Evolutionary conservation across 2,113 vertebrate species (phyloP), one percentile per base, ranked within the genome.

Genomic region (Alligator mississippiensis): DNA sequence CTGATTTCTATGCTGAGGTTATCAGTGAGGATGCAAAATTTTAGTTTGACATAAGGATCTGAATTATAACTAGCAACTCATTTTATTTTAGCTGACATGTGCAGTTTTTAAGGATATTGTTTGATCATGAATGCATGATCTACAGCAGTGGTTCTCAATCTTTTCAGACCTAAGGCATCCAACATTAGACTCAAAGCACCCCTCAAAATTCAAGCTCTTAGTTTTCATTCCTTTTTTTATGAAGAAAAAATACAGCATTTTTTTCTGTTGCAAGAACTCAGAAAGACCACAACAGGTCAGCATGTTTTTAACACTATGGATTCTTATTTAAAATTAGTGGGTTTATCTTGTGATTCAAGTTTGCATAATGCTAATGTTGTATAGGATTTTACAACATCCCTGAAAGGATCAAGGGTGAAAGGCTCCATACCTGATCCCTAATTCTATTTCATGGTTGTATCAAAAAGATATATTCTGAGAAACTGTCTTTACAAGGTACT

Each of bases 21-120:
- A 59, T 82, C 94, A 94, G 93, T 74, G 70, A 93, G 82, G 82
- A 91, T 54, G 82, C 21, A 47, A 74, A 38, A 47, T 47, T 74
- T 47, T 47, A 74, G 30, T 87, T 89, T 90, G 1, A 1, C 22
- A 64, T 59, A 62, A 68, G 38, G 88, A 92, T 91, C 57, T 61
- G 21, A 64, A 79, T 34, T 63, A 9, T 30, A 87, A 78, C 57
- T 34, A 79, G 64, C 57, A 87, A 18, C 54, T 84, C 47, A 54
- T 64, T 91, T 60, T 59, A 63, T 60, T 76, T 75, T 1, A 84
- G 28, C 70, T 87, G 81, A 59, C 80, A 59, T 57, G 57, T 60
- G 38, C 58, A 57, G 24, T 30, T 22, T 74, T 64, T 89, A 74
- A 74, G 81, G 68, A 22, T 2, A 60, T 25, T 59, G 54, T 58